Base-by-base conservation (phyloP, 2,888 invertebrate genomes). In the Agrochola macilenta region DNA sequence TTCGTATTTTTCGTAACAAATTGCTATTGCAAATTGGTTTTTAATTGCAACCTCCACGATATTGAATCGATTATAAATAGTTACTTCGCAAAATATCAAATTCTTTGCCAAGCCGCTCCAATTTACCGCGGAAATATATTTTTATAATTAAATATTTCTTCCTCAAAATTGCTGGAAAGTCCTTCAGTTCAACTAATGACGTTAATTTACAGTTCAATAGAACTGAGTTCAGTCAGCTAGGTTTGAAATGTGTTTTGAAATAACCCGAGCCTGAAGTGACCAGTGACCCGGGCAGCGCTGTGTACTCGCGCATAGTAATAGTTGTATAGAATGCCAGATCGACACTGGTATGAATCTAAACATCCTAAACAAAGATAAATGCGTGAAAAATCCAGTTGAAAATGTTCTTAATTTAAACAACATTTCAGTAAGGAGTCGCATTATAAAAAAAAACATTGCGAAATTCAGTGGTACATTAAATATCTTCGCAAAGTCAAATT, bases 181-280 rank as follows among this genome's bases (percentile, higher is more conserved):
- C 20, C 57, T 76, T 57, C n/a, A 76, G 61, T 72, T 73, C 54
- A 60, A 75, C 74, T 76, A 79, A 86, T 79, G 69, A 79, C 14
- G 74, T 84, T 70, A 78, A 76, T 76, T 69, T 83, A 74, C 76
- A 65, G 68, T 81, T 78, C 84, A 86, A 78, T 86, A 76, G 65
- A 84, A 63, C 52, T 39, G 49, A 14, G 26, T 84, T 78, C 76
- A 76, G 69, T 84, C 74, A 75, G 60, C 60, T 65, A 39, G n/a
- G 66, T 68, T 78, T 60, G 64, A 70, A 86, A 78, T 86, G 73
- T 83, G 71, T 85, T 86, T 81, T 80, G 78, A 68, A 81, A 81
- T 87, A 73, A 74, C 17, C 64, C 39, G n/a, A 69, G 78, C 60
- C 68, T 66, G 66, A 65, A 81, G 63, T 81, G 78, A 76, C 76